Conservation (phyloP, 2,113 vertebrate species). For the Myanophis thanlyinensis region DNA sequence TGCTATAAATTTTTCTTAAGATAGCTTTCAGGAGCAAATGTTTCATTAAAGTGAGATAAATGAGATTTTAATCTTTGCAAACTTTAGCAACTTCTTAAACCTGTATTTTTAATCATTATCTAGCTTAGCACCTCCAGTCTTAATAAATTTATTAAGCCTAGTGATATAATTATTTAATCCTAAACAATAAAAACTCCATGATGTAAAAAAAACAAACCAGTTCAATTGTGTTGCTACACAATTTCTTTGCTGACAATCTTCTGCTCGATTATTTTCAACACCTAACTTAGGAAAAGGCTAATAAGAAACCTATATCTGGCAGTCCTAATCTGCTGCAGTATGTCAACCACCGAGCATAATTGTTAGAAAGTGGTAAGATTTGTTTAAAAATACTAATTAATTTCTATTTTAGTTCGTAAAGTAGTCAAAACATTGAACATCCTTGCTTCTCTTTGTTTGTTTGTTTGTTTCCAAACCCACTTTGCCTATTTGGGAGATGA, state of each 20-base stretch:
- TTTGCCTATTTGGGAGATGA: background rate
- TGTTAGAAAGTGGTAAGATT: background rate
- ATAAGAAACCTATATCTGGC: background rate
- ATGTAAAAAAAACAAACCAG: background rate
- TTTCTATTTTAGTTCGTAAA: background rate
- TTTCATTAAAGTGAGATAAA: background rate
- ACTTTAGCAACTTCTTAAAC: background rate
- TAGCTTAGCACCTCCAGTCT: background rate
- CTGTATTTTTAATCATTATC: background rate
- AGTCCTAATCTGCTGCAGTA: background rate
- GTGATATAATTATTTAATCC: background rate
- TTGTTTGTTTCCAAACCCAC: background rate
- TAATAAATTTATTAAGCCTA: background rate
- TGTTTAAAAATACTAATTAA: background rate
- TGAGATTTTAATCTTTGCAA: background rate
- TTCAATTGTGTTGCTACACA: background rate
- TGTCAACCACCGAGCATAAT: background rate
- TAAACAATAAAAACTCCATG: background rate
- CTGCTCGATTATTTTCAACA: background rate
- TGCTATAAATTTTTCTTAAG: background rate
- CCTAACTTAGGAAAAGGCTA: background rate
- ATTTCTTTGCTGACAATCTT: background rate
- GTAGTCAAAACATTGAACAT: background rate
- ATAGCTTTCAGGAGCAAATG: background rate
- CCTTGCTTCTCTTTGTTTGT: background rate